phyloP scores from a whole-genome alignment of 2,113 vertebrate genomes.

The human (Homo sapiens) region GRCh38 chrX:53376001-53376500 shows the following conservation, averaged over 20 bases:
- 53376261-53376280: neutral
- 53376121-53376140: neutral
- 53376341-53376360: neutral
- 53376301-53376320: neutral
- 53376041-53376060: neutral
- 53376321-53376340: neutral
- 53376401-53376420: neutral
- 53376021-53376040: neutral
- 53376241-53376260: neutral
- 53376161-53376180: neutral
- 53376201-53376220: neutral
- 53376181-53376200: slow-evolving; percentile 18
- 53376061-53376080: neutral
- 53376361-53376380: neutral
- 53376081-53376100: neutral
- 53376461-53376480: neutral
- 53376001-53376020: neutral
- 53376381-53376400: neutral
- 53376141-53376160: neutral
- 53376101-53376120: slow-evolving; percentile 49
- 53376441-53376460: neutral
- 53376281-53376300: neutral
- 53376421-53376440: neutral
- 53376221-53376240: neutral
- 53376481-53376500: neutral